These are phyloP conservation scores for Cebidichthys violaceus DNA, from an alignment of 2,113 vertebrate genomes.

Conservation along the genomic window DNA sequence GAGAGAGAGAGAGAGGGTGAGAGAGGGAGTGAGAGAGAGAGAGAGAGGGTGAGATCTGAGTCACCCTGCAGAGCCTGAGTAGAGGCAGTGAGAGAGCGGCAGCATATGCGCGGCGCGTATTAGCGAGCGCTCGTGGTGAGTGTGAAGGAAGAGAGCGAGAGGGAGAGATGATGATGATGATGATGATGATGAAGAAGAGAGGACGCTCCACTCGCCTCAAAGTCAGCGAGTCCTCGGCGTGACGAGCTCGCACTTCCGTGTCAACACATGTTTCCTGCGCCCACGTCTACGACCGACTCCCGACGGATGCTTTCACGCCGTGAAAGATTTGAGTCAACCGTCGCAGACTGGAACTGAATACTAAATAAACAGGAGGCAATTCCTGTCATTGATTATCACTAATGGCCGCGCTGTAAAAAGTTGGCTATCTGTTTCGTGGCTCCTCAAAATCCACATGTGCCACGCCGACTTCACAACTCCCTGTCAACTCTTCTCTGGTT, in stretches of 20 bases:
- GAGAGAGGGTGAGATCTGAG: conserved; percentile 23
- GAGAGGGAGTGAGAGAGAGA: conserved; percentile 41
- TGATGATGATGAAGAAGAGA: conserved; percentile 39
- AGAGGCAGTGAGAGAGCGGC: conserved; percentile 36
- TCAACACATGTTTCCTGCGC: conserved; percentile 21
- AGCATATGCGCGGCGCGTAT: conserved; percentile 61
- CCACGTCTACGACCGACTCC: conserved; percentile 7
- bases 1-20: conserved; percentile 26
- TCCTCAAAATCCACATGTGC: neutral
- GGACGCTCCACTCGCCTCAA: conserved; percentile 49
- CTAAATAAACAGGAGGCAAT: conserved; percentile 22
- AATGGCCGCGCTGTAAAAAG: conserved; percentile 7
- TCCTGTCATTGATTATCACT: conserved; percentile 31
- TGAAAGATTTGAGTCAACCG: conserved; percentile 16
- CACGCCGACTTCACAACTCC: neutral
- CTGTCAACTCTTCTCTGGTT: neutral
- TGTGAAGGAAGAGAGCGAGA: conserved; percentile 49
- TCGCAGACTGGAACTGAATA: neutral
- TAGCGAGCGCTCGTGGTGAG: conserved; percentile 46
- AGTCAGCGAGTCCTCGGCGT: conserved; percentile 32
- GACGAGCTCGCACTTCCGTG: conserved; percentile 3
- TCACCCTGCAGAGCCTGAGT: neutral
- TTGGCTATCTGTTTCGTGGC: neutral
- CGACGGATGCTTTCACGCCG: conserved; percentile 18
- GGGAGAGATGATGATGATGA: conserved; percentile 31